These are phyloP conservation scores for Planococcus citri DNA, from an alignment of 1,140 invertebrate genomes.

Conservation along the genomic window DNA sequence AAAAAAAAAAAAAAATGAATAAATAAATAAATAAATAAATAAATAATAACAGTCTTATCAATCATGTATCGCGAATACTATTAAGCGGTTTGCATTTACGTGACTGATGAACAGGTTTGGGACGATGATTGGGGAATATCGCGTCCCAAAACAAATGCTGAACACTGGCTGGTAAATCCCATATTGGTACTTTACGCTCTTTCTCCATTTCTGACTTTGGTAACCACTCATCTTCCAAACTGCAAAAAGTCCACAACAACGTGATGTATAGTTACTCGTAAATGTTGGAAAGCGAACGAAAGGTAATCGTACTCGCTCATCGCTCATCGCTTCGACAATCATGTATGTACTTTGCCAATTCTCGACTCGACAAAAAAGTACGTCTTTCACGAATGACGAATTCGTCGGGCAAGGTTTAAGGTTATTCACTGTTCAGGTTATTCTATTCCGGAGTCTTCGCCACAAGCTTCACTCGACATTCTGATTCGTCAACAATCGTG, in stretches of 20 bases:
- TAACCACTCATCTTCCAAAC: constrained; percentile 16
- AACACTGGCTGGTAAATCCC: constrained; percentile 16
- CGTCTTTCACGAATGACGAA: too few relatives aligned
- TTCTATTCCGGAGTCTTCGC: too few relatives aligned
- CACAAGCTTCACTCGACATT: too few relatives aligned
- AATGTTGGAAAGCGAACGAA: too few relatives aligned
- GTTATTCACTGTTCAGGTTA: too few relatives aligned
- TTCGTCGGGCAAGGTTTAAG: too few relatives aligned
- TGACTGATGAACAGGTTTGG: constrained; percentile 3
- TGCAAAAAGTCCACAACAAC: too few relatives aligned
- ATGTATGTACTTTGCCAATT: too few relatives aligned
- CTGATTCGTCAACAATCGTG: too few relatives aligned
- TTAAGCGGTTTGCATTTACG: constrained; percentile 9
- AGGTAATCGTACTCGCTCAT: background rate
- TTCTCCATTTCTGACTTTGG: constrained; percentile 11
- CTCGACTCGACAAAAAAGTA: too few relatives aligned
- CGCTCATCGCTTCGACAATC: background rate
- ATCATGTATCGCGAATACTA: background rate
- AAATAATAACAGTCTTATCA: constrained; percentile 9
- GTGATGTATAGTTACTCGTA: too few relatives aligned
- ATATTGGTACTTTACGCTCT: constrained; percentile 2
- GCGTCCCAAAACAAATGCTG: constrained; percentile 12
- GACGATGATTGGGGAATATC: background rate
- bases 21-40: background rate
- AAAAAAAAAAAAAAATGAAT: too few relatives aligned